These are phyloP conservation scores for Hirtodrosophila alboralis DNA, from an alignment of 2,888 invertebrate species.

Conservation along the genomic window DNA sequence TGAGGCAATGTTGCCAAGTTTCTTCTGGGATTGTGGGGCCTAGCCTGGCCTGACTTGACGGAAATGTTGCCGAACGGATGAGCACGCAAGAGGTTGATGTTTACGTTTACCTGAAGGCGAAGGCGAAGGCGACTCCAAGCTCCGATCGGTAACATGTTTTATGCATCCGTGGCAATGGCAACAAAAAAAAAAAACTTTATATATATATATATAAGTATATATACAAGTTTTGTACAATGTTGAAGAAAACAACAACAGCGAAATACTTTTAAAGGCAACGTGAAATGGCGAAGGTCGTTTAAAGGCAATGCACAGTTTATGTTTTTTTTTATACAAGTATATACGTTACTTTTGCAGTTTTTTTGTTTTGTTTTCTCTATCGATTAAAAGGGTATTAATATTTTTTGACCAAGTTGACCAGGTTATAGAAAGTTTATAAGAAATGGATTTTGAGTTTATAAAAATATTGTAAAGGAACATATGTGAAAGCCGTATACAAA, in stretches of 20 bases:
- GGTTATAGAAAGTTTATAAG: no score
- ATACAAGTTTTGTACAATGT: slow-evolving; percentile 40
- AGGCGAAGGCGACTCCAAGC: slow-evolving; percentile 46
- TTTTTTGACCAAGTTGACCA: slow-evolving; percentile 1
- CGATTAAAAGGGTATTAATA: slow-evolving; percentile 1
- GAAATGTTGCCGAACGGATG: slow-evolving; percentile 68
- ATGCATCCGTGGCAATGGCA: slow-evolving; percentile 67
- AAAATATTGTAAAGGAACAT: background rate
- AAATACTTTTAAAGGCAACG: slow-evolving; percentile 76
- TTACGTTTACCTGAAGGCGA: slow-evolving; percentile 69
- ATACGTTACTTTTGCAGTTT: slow-evolving; percentile 29
- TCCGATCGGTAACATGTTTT: slow-evolving; percentile 77
- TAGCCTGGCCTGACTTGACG: slow-evolving; percentile 52
- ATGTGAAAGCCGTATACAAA: no score
- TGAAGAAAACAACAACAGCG: slow-evolving; percentile 60
- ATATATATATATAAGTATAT: slow-evolving; percentile 31
- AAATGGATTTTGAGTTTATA: no score
- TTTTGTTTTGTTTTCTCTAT: slow-evolving; percentile 19
- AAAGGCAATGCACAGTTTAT: slow-evolving; percentile 61
- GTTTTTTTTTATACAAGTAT: no score
- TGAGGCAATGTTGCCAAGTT: slow-evolving; percentile 65
- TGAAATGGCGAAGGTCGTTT: slow-evolving; percentile 76
- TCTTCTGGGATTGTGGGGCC: slow-evolving; percentile 43
- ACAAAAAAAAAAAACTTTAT: slow-evolving; percentile 21
- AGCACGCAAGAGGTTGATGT: slow-evolving; percentile 53